Base-by-base conservation (phyloP, 2,888 invertebrate species). In the Pachydiplax longipennis region DNA sequence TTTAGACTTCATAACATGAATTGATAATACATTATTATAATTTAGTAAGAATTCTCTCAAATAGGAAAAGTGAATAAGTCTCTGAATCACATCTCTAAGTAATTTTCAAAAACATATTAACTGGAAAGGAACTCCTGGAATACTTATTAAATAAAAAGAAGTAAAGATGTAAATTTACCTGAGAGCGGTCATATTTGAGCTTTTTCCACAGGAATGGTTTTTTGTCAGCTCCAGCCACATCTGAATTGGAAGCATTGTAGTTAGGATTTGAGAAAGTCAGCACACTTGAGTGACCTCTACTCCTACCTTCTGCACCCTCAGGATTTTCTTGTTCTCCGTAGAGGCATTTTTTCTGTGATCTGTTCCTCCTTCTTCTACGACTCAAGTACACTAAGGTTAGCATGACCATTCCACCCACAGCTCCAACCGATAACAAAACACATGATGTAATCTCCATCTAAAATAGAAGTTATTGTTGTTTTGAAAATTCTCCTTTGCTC, bases 221-320 rank as follows among this genome's bases (percentile, higher is more conserved):
- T 91, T 95, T 95, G 92, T 95, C 95, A 92, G 92, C 81, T 92
- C 92, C 92, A 93, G 94, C 92, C 92, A 95, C 94, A 31, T 95
- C 95, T 53, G 94, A 95, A 80, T 95, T 94, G 4, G 95, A 95
- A 83, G 94, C 95, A 92, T 96, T 96, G 93, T 98, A 98, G 93
- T 98, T 98, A 5, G 98, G 98, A 94, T 98, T 98, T 82, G 98
- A 97, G 94, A 98, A 98, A 0, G 97, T 97, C 92, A 98, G 95
- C 37, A 97, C 97, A 81, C 97, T 97, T 92, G 87, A 87, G 58
- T 61, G 37, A 40, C 87, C 87, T n/a, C 87, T 61, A 65, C 87
- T 87, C 40, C 87, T 87, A 12, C 87, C 87, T 37, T 87, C 87
- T 37, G 61, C 87, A 5, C 87, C 87, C n/a, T 87, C 87, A 10